Base-by-base conservation (phyloP, 2,888 invertebrate species). In the Caenorhabditis sinica region DNA sequence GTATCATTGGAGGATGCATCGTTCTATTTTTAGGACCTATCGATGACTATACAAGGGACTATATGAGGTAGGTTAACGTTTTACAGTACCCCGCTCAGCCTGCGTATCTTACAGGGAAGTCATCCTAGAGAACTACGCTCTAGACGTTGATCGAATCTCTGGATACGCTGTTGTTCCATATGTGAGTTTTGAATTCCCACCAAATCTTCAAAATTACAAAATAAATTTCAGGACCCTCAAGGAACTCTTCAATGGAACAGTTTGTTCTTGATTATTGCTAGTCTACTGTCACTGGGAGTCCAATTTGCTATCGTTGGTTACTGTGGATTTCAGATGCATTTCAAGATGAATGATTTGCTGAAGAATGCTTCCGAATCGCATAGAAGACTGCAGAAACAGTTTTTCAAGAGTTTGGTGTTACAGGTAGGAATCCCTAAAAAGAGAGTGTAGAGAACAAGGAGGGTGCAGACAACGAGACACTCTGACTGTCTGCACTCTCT, bases 261-360 rank as follows among this genome's bases (percentile, higher is more conserved):
- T 28, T 66, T 68, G 28, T 28, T 56, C 13, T 28, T 25, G 1
- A 28, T 56, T 5, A 28, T 58, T 30, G 68, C 58, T 2, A 76
- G 65, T 25, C 58, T 76, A 11, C 51, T 61, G 0, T 45, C 68
- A 17, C 33, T 76, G 60, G 76, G 6, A 8, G 61, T 76, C 15
- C 76, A 76, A 23, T 76, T 76, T 17, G 9, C 28, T 13, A 69
- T 76, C n/a, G 68, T 76, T 5, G 68, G 49, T 9, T 36, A 20
- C 40, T 76, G 60, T 40, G 76, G 76, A 3, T 61, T 69, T 33
- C 60, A 61, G 28, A 76, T 76, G 68, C 68, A 76, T 56, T 76
- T 76, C 28, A 76, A 51, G 23, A 76, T 76, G 76, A 68, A 76
- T 53, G 61, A 60, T 5, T 60, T 76, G 76, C 40, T 76, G 30